A percentile compares a stretch with the other conserved stretches of the same genome.
Conservation (phyloP, 2,888 invertebrate species). For the Cephus nigrinus region DNA sequence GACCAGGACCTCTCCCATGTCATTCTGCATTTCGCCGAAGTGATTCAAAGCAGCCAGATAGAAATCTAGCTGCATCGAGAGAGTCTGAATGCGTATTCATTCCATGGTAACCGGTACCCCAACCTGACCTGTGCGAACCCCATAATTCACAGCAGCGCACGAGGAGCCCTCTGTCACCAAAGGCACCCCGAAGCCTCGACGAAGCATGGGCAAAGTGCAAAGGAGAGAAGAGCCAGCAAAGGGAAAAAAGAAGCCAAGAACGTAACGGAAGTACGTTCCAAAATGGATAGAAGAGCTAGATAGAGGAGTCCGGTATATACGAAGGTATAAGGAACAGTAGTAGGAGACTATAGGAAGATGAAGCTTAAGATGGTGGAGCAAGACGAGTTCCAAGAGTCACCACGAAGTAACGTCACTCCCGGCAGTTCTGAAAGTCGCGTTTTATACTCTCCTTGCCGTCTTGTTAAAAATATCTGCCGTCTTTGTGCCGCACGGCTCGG, state of each 20-base stretch:
- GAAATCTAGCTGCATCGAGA: slow-evolving; percentile 35
- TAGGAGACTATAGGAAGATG: slow-evolving; percentile 24
- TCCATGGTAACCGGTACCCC: slow-evolving; percentile 22
- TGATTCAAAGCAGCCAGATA: slow-evolving; percentile 17
- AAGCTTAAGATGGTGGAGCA: slow-evolving; percentile 20
- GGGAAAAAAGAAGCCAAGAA: not conserved
- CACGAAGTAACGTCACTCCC: slow-evolving; percentile 26
- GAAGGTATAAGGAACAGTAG: slow-evolving; percentile 17
- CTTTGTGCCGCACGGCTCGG: slow-evolving; percentile 12
- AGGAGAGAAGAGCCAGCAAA: not conserved
- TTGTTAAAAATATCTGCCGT: slow-evolving; percentile 44
- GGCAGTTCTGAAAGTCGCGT: slow-evolving; percentile 37
- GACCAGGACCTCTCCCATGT: slow-evolving; percentile 1
- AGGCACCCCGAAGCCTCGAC: slow-evolving; percentile 20
- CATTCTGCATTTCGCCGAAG: slow-evolving; percentile 8
- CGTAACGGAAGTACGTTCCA: not conserved
- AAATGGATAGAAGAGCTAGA: slow-evolving; percentile 17
- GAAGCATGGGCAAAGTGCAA: slow-evolving; percentile 13
- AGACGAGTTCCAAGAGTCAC: slow-evolving; percentile 28
- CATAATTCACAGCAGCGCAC: slow-evolving; percentile 35
- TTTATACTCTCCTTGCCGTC: slow-evolving; percentile 30
- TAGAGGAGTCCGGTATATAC: not conserved
- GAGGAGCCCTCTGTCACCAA: slow-evolving; percentile 29
- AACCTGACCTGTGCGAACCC: not conserved
- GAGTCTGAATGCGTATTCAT: slow-evolving; percentile 37